These are phyloP conservation scores for Dromococcyx pavoninus DNA, from an alignment of 2,797 vertebrate genomes.

Conservation along the genomic window DNA sequence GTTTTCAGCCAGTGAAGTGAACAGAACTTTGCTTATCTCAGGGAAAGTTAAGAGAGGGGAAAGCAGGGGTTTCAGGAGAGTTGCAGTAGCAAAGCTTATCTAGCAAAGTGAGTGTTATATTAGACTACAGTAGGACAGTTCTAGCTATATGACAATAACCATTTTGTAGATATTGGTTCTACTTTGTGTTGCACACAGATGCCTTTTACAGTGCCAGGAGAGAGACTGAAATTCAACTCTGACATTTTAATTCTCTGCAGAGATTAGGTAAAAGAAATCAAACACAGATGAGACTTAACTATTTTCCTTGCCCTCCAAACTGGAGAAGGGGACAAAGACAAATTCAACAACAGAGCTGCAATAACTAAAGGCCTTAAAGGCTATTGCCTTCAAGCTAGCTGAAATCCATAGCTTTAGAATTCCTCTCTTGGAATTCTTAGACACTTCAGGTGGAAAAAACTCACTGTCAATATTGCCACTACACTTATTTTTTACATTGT, in stretches of 20 bases:
- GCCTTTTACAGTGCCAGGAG: neutral
- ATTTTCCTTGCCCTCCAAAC: neutral
- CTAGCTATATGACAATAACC: neutral
- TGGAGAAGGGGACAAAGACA: neutral
- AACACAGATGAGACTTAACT: slow-evolving; percentile 31
- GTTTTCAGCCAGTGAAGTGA: neutral
- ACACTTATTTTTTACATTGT: neutral
- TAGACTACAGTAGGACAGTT: neutral
- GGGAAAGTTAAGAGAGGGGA: neutral
- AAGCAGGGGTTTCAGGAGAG: neutral
- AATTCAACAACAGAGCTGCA: neutral
- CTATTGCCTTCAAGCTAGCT: neutral
- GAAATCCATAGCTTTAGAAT: neutral
- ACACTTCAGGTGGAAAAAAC: neutral
- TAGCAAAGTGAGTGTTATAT: neutral
- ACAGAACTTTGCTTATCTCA: neutral
- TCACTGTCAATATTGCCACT: neutral
- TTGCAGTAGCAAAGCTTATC: neutral
- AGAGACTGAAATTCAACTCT: neutral
- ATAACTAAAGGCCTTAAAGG: neutral
- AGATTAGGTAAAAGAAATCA: slow-evolving; percentile 46
- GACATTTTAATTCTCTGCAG: neutral
- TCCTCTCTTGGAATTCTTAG: neutral
- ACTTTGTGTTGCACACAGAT: neutral
- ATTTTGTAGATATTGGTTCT: neutral